A percentile compares a stretch with the other conserved stretches of the same genome.
Evolutionary conservation across 2,797 vertebrate genomes (phyloP).

Genomic region (Halcyon leucocephala): DNA sequence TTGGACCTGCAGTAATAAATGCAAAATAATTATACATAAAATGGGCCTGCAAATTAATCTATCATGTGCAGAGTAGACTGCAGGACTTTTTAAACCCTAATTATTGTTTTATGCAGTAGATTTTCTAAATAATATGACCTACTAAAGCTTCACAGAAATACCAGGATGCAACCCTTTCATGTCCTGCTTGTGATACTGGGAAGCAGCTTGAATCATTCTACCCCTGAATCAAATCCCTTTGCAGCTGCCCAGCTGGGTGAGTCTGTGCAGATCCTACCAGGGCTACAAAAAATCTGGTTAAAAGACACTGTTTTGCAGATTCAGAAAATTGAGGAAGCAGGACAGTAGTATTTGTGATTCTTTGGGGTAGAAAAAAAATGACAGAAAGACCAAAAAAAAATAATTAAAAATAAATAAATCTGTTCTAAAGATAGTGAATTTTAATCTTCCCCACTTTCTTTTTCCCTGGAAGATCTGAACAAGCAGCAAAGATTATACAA

Average conservation of each 20-base stretch:
- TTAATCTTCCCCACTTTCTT: not conserved
- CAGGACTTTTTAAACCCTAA: not conserved
- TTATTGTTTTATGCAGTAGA: constrained; percentile 1
- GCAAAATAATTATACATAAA: constrained; percentile 16
- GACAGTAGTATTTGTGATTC: not conserved
- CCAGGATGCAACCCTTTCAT: not conserved
- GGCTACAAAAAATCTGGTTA: not conserved
- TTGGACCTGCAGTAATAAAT: constrained; percentile 8
- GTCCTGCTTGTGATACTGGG: not conserved
- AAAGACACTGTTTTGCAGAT: not conserved
- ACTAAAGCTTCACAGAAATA: constrained; percentile 15
- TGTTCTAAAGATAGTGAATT: not conserved
- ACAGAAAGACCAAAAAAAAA: not conserved
- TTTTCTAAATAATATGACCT: constrained; percentile 20
- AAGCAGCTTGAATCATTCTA: not conserved
- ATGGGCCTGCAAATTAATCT: not conserved
- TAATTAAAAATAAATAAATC: not conserved
- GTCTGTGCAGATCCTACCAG: not conserved
- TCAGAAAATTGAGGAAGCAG: not conserved
- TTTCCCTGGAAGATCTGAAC: not conserved
- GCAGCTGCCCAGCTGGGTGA: not conserved
- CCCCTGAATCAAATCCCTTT: not conserved
- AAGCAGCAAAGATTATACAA: not conserved
- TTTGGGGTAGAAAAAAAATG: not conserved
- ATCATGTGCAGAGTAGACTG: not conserved